Evolutionary conservation across 2,113 vertebrate species (phyloP), one percentile per base, ranked within the genome.

Genomic region (Poeciliopsis retropinna): DNA sequence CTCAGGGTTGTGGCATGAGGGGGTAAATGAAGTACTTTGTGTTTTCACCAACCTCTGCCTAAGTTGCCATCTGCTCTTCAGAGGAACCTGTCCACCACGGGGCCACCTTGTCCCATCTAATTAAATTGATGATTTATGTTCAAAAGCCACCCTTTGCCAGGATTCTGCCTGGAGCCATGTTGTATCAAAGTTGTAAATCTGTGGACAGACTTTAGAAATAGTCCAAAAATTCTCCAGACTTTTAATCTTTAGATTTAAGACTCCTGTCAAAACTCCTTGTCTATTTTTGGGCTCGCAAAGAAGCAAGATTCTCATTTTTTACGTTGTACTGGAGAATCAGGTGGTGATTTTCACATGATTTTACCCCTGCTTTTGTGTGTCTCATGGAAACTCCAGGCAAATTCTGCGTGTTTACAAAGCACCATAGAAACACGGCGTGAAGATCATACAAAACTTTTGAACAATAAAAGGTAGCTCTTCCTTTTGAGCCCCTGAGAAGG

Each of bases 401-500:
- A 47, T 17, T 6, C 14, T 1, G 14, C 14, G 6, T 17, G 17
- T 47, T 47, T 47, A 7, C 5, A 19, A 17, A 19, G 17, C 17
- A 7, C 5, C 44, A 19, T 19, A 19, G 15, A 15, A 44, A 17
- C 15, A 44, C 4, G 13, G 3, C 17, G 41, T 47, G 14, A 47
- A 47, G 44, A 47, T 47, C 17, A 47, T 11, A 47, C 44, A 19
- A 19, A 19, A 19, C 44, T 47, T 8, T n/a, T n/a, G n/a, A n/a
- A n/a, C n/a, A 32, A 27, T 64, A 73, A 25, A 3, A 54, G 12
- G 28, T 30, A 25, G 61, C 17, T n/a, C 37, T 70, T 62, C 34
- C 29, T 67, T 74, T n/a, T 60, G 70, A 73, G 47, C 47, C 13
- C 17, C 32, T 47, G 65, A 73, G 60, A 34, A 51, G 30, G 61